Base-by-base conservation (phyloP, 2,113 vertebrate genomes). In the Gadus macrocephalus region DNA sequence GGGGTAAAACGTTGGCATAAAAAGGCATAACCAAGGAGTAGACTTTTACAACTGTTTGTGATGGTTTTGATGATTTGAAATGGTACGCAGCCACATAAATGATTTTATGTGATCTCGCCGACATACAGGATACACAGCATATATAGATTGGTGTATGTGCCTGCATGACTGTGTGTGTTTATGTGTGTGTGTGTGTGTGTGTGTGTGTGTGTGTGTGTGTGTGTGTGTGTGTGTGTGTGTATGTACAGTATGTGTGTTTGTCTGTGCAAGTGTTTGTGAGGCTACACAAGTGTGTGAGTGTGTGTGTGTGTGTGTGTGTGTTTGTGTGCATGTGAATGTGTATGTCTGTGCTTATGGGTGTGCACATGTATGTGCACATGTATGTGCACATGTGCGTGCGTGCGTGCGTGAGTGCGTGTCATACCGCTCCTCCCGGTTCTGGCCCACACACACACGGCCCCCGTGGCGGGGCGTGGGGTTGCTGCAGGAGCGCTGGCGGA, bases 371-470 rank as follows among this genome's bases (percentile, higher is more conserved):
- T 49, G 42, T 14, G 42, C 12, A 2, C 42, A 49, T 49, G 42
- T 14, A 1, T 49, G 42, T 35, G 31, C 28, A 31, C 38, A 42
- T 49, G 42, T 49, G 66, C n/a, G 15, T 55, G 16, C 42, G 42
- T 62, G 58, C 55, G 53, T 42, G 31, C 58, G 31, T 38, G 65
- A 31, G 38, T 20, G 59, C 61, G 49, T 75, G 19, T 19, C 77
- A 4, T 85, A 94, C 97, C 97, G 95, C 78, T 99, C 96, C 83
- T 98, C 97, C 0, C 96, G 94, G 85, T 98, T 99, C 92, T 99
- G 97, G 12, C 97, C 97, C 83, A 99, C 96, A 55, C 97, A 99
- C 77, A 99, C 96, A 0, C 96, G 92, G 59, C 97, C 97, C 1
- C 97, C 97, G 0, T 98, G 94, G 15, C 96, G 91, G 16, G 97